These are phyloP conservation scores for Petrolisthes cinctipes DNA, from an alignment of 2,888 invertebrate species.

Conservation along the genomic window DNA sequence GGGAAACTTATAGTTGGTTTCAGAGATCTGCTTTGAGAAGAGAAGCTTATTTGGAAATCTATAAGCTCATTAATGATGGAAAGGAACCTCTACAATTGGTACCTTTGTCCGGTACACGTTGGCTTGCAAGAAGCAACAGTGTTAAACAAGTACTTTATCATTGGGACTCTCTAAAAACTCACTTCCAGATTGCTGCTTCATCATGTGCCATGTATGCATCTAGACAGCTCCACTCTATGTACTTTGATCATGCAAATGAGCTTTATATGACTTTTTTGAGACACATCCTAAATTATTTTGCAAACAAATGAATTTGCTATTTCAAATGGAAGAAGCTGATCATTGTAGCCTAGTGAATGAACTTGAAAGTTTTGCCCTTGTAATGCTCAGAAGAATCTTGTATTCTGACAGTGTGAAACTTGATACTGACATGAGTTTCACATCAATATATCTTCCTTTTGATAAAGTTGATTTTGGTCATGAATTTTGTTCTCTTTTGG, in stretches of 20 bases:
- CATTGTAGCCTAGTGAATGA: slow-evolving; percentile 5
- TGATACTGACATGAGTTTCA: slow-evolving; percentile 13
- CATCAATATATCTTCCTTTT: slow-evolving; percentile 32
- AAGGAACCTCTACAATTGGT: slow-evolving; percentile 19
- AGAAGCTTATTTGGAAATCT: slow-evolving; percentile 29
- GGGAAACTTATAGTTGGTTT: slow-evolving; percentile 34
- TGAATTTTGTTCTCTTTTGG: slow-evolving; percentile 18
- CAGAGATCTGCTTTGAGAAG: slow-evolving; percentile 39
- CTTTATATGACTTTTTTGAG: slow-evolving; percentile 9
- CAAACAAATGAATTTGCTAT: slow-evolving; percentile 25
- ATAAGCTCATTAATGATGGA: slow-evolving; percentile 33
- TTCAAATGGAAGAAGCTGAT: slow-evolving; percentile 30
- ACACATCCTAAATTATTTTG: slow-evolving; percentile 22
- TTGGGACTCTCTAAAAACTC: slow-evolving; percentile 28
- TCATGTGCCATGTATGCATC: slow-evolving; percentile 17
- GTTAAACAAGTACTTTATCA: slow-evolving; percentile 26
- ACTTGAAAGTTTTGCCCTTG: slow-evolving; percentile 10
- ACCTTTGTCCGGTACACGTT: slow-evolving; percentile 34
- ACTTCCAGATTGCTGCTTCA: not conserved
- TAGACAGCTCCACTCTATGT: slow-evolving; percentile 22
- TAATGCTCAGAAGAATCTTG: slow-evolving; percentile 33
- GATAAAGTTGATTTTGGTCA: slow-evolving; percentile 32
- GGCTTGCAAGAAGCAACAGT: slow-evolving; percentile 40
- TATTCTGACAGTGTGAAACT: slow-evolving; percentile 24
- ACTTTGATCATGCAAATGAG: slow-evolving; percentile 1